Conservation (phyloP, 1,140 invertebrate genomes). For the Eueides isabella region DNA sequence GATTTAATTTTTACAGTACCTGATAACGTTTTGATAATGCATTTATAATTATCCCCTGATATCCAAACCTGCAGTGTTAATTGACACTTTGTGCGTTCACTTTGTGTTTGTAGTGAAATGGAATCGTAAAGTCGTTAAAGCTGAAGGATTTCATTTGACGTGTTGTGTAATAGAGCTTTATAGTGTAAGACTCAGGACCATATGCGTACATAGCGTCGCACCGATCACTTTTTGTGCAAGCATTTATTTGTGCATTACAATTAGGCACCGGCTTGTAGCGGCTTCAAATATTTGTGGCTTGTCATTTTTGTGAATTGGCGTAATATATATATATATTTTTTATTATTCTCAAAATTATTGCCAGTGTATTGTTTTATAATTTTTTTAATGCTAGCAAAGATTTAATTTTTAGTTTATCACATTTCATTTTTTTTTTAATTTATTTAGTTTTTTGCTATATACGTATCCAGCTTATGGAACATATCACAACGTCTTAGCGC, state of each 20-base stretch:
- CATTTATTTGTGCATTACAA: constrained; percentile 55
- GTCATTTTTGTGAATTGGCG: neutral
- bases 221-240: constrained; percentile 60
- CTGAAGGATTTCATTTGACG: constrained; percentile 58
- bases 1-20: constrained; percentile 33
- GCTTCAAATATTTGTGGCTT: constrained; percentile 59
- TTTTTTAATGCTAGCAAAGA: neutral
- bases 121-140: constrained; percentile 48
- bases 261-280: constrained; percentile 71
- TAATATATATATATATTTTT: constrained; percentile 5
- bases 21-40: constrained; percentile 45
- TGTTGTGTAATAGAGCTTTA: constrained; percentile 73
- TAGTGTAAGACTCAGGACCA: constrained; percentile 79
- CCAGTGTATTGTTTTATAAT: constrained; percentile 19
- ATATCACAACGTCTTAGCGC: constrained; percentile 26
- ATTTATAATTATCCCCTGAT: constrained; percentile 53
- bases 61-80: constrained; percentile 70
- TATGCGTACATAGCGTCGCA: constrained; percentile 67
- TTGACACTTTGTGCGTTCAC: constrained; percentile 69
- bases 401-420: constrained; percentile 16
- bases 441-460: constrained; percentile 14
- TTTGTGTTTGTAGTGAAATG: constrained; percentile 71
- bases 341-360: constrained; percentile 19
- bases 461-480: neutral
- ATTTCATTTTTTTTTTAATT: neutral